Evolutionary conservation across 2,888 invertebrate genomes (phyloP).

Genomic region (Oscheius onirici): DNA sequence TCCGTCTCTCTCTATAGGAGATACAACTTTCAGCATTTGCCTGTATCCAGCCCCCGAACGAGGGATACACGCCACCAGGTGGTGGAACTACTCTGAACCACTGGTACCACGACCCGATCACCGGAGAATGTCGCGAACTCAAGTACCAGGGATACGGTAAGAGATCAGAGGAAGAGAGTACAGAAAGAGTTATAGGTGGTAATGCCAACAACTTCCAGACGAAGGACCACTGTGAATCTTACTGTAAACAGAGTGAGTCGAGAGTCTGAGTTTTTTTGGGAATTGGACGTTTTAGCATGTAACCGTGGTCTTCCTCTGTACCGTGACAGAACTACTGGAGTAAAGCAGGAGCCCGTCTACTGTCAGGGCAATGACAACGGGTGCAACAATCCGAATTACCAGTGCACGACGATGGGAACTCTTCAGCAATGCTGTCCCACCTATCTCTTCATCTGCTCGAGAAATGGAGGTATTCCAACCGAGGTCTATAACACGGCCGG

Average conservation of each 20-base stretch:
- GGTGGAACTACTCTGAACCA: slow-evolving; percentile 70
- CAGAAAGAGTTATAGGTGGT: slow-evolving; percentile 43
- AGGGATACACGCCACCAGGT: slow-evolving; percentile 69
- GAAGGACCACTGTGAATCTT: slow-evolving; percentile 71
- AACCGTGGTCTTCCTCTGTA: slow-evolving; percentile 70
- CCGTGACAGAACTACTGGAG: slow-evolving; percentile 69
- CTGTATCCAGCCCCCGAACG: slow-evolving; percentile 70
- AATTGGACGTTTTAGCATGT: slow-evolving; percentile 61
- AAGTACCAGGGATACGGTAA: slow-evolving; percentile 64
- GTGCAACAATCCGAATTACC: slow-evolving; percentile 70
- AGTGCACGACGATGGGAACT: slow-evolving; percentile 70
- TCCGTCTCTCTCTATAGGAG: not conserved
- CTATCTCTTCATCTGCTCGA: slow-evolving; percentile 68
- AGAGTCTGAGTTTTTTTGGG: too few relatives aligned
- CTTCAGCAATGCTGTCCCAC: slow-evolving; percentile 71
- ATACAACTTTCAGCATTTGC: slow-evolving; percentile 63
- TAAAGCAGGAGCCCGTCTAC: slow-evolving; percentile 71
- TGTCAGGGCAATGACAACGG: slow-evolving; percentile 70
- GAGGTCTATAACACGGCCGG: slow-evolving; percentile 71
- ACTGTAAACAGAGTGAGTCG: slow-evolving; percentile 71
- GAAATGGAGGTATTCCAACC: slow-evolving; percentile 70
- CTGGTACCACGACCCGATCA: slow-evolving; percentile 70
- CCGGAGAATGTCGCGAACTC: slow-evolving; percentile 68
- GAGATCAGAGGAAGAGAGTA: not conserved
- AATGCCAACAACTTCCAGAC: slow-evolving; percentile 71